A percentile compares a stretch with the other conserved stretches of the same genome.
Evolutionary conservation across 2,797 vertebrate species (phyloP).

Genomic region (Lagocephalus sceleratus): DNA sequence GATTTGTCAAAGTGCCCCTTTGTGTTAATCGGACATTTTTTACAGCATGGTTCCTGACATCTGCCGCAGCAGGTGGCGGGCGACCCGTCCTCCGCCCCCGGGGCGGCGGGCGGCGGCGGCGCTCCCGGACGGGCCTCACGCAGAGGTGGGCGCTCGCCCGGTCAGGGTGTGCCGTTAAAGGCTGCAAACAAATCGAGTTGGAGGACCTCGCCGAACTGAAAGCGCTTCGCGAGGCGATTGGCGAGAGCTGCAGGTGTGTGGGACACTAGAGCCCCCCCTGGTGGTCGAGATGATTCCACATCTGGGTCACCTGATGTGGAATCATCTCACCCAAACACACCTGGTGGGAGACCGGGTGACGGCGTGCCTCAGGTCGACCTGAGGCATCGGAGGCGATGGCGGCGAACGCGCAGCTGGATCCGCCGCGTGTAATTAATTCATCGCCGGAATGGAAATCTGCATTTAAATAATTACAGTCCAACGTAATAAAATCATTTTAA

Average conservation of each 20-base stretch:
- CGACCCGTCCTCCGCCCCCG: conserved; percentile 46
- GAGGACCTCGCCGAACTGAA: too few species aligned
- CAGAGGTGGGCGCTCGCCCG: not conserved
- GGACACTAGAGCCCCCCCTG: not conserved
- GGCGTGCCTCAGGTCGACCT: too few species aligned
- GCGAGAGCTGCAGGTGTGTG: not conserved
- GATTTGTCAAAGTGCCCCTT: conserved; percentile 82
- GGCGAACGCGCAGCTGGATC: conserved; percentile 64
- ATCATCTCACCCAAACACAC: too few species aligned
- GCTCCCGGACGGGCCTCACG: conserved; percentile 3
- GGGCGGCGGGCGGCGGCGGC: conserved; percentile 7
- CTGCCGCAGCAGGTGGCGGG: conserved; percentile 69
- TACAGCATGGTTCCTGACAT: conserved; percentile 82
- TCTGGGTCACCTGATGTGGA: too few species aligned
- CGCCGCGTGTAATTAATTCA: conserved; percentile 72
- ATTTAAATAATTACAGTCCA: conserved; percentile 81
- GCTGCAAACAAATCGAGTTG: too few species aligned
- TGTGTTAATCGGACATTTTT: conserved; percentile 83
- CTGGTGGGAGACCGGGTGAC: too few species aligned
- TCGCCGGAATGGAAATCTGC: conserved; percentile 70
- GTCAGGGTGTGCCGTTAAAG: too few species aligned
- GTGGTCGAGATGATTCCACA: too few species aligned
- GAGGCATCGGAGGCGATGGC: too few species aligned
- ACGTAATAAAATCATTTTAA: conserved; percentile 75
- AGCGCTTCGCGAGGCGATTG: too few species aligned